phyloP scores from a whole-genome alignment of 2,113 vertebrate genomes.

The Alosa alosa region DNA sequence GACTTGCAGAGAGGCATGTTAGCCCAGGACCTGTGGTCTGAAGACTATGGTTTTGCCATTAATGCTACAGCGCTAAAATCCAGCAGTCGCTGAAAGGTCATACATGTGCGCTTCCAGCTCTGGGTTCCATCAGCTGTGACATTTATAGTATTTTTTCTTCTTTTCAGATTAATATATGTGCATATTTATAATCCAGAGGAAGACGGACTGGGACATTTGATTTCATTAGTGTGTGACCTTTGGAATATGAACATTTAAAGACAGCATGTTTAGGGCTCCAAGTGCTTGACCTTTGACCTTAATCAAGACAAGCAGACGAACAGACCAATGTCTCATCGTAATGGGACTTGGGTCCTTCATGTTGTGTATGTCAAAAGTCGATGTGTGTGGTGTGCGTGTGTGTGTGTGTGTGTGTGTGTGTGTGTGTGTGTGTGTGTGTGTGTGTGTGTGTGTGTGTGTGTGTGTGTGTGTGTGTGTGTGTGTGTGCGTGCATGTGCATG shows the following conservation, averaged over 20 bases:
- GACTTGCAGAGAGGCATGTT: slow-evolving; percentile 11
- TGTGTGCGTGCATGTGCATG: too few relatives aligned
- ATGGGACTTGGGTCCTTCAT: slow-evolving; percentile 37
- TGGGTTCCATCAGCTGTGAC: slow-evolving; percentile 65
- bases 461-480: background rate
- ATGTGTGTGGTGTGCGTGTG: slow-evolving; percentile 24
- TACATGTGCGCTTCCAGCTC: slow-evolving; percentile 55
- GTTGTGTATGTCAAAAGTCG: slow-evolving; percentile 1
- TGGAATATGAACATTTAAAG: slow-evolving; percentile 56
- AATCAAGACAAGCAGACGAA: slow-evolving; percentile 53
- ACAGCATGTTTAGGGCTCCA: slow-evolving; percentile 56
- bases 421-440: slow-evolving; percentile 21
- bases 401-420: slow-evolving; percentile 1
- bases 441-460: slow-evolving; percentile 26
- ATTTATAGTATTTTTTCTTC: slow-evolving; percentile 60
- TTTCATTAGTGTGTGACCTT: slow-evolving; percentile 64
- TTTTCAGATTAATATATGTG: slow-evolving; percentile 64
- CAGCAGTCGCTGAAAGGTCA: slow-evolving; percentile 61
- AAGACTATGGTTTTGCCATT: slow-evolving; percentile 43
- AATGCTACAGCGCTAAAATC: slow-evolving; percentile 43
- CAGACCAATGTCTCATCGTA: slow-evolving; percentile 45
- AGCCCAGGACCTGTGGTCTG: slow-evolving; percentile 42
- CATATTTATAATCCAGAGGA: slow-evolving; percentile 57
- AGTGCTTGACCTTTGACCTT: slow-evolving; percentile 63
- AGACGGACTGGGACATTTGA: slow-evolving; percentile 56